phyloP scores from a whole-genome alignment of 1,140 invertebrate genomes.

The Batillaria attramentaria region DNA sequence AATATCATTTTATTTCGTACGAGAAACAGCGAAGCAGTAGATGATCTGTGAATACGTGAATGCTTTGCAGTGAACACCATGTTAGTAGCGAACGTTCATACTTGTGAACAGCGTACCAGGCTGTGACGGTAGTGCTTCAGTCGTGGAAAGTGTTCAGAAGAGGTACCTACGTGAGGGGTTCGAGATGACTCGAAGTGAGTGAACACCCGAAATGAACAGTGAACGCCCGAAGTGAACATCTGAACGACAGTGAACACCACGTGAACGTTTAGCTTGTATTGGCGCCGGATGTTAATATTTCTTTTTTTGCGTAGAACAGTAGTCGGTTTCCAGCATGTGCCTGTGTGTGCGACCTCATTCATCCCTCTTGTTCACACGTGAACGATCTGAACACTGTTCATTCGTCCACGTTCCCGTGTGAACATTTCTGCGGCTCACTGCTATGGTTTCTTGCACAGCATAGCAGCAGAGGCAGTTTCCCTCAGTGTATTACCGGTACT shows the following conservation, averaged over 20 bases:
- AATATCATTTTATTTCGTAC: no score
- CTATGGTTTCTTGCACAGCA: background rate
- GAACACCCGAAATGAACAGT: no score
- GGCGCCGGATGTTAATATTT: background rate
- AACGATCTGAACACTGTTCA: conserved; percentile 29
- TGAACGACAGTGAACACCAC: background rate
- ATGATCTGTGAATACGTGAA: no score
- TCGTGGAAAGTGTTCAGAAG: no score
- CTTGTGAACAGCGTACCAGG: no score
- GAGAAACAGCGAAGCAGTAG: no score
- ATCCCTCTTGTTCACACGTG: conserved; percentile 21
- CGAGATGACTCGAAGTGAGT: no score
- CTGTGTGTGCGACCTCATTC: conserved; percentile 20
- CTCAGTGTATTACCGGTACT: conserved; percentile 5
- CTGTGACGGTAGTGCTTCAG: no score
- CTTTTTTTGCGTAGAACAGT: background rate
- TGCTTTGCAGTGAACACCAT: no score
- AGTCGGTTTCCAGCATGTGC: conserved; percentile 18
- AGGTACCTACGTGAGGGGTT: no score
- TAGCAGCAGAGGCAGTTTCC: background rate
- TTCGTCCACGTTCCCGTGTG: conserved; percentile 33
- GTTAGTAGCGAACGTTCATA: no score
- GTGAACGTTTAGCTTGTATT: no score
- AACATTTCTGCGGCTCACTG: background rate
- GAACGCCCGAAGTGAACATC: background rate